Conservation (phyloP, 2,113 vertebrate species). For the Alligator sinensis region DNA sequence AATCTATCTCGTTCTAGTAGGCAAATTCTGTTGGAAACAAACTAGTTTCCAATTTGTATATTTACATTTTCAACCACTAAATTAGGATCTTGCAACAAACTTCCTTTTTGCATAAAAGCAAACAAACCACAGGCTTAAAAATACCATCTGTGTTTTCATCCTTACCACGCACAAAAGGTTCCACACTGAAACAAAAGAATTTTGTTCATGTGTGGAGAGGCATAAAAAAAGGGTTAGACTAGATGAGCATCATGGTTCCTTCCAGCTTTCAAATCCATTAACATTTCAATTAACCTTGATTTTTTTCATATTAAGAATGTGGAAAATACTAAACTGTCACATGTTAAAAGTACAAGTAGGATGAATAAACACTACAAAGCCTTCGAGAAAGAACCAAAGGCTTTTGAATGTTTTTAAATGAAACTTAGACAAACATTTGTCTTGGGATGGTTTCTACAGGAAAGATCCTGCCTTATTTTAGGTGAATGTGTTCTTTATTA, state of each 20-base stretch:
- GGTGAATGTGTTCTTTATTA: neutral
- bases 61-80: neutral
- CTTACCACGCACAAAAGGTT: neutral
- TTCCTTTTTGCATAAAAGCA: neutral
- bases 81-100: neutral
- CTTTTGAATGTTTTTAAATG: no score
- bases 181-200: neutral
- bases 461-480: neutral
- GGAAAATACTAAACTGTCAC: neutral
- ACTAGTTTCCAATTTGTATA: accelerated
- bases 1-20: neutral
- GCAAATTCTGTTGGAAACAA: neutral
- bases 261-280: neutral
- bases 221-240: neutral
- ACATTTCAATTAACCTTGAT: neutral
- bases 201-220: neutral
- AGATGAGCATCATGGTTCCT: neutral
- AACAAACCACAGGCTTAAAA: neutral
- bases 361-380: neutral
- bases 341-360: neutral
- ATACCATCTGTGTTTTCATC: neutral
- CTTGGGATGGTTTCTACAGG: no score
- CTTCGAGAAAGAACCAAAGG: neutral
- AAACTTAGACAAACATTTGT: no score
- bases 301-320: neutral